Base-by-base conservation (phyloP, 2,113 vertebrate genomes). In the Microtus pennsylvanicus region DNA sequence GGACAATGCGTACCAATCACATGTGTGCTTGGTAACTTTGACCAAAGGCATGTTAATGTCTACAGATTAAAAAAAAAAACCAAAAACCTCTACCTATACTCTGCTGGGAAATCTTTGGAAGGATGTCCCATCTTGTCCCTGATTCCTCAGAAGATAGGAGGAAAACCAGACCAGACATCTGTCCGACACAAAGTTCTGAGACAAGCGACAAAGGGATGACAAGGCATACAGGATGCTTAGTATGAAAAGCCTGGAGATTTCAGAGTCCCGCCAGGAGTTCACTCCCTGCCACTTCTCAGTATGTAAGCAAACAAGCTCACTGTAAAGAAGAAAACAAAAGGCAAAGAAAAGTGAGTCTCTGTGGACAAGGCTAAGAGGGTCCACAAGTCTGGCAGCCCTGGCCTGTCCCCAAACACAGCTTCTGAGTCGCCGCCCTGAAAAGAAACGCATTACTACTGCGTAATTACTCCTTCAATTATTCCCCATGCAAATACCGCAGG, bases 401-500 rank as follows among this genome's bases (percentile, higher is more conserved):
- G 38, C 47, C 76, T n/a, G 52, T 93, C 97, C 93, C 91, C 95
- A 94, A 96, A 95, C 70, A 5, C 9, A 95, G 94, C 96, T 97
- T 97, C 92, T 93, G 92, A 97, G 97, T 58, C 55, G 50, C 75
- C 92, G 70, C 88, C 92, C 91, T 91, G 86, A 95, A 97, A 96
- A 77, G 65, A 98, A 98, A 97, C n/a, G 89, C 72, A 75, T 91
- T 93, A 89, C 95, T 94, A 93, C 78, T 81, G 82, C 67, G 67
- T 90, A 98, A 98, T 98, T 98, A 97, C 74, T 1, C 0, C 69
- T 97, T 95, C 97, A 97, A 98, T 98, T 98, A 97, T 96, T 78
- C 67, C 93, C 80, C 75, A 96, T 95, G 93, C 98, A 96, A 97
- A 98, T 96, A 97, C 93, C 96, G 94, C 42, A 50, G 94, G 94